Evolutionary conservation across 2,797 vertebrate species (phyloP).

Genomic region (Mus caroli): DNA sequence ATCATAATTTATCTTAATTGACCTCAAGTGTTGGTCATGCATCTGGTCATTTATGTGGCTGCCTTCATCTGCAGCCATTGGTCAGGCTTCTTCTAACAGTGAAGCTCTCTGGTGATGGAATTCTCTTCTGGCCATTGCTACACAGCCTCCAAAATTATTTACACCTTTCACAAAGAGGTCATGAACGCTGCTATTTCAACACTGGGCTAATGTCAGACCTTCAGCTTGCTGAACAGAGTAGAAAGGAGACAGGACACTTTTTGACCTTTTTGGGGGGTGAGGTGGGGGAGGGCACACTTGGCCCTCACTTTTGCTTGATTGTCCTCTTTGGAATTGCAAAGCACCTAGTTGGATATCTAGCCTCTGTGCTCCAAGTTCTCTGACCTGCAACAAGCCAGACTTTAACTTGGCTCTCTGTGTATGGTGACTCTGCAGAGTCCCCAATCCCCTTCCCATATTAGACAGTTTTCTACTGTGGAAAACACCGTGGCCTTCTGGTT

Average conservation of each 20-base stretch:
- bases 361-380: not conserved
- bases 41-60: no score
- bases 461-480: not conserved
- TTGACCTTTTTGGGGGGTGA: not conserved
- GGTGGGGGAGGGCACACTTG: rapidly evolving
- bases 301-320: not conserved
- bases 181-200: not conserved
- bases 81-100: not conserved
- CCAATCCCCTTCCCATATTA: not conserved
- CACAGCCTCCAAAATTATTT: not conserved
- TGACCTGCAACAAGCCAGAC: not conserved
- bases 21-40: not conserved
- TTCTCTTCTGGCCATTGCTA: not conserved
- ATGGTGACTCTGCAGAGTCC: not conserved
- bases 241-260: not conserved
- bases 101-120: not conserved
- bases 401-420: not conserved
- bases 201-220: not conserved
- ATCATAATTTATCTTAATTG: not conserved
- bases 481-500: not conserved
- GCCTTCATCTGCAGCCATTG: not conserved
- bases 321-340: not conserved
- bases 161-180: not conserved
- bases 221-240: not conserved
- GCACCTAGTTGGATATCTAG: not conserved